phyloP scores from a whole-genome alignment of 1,140 invertebrate genomes.

The Diachasmimorpha longicaudata region DNA sequence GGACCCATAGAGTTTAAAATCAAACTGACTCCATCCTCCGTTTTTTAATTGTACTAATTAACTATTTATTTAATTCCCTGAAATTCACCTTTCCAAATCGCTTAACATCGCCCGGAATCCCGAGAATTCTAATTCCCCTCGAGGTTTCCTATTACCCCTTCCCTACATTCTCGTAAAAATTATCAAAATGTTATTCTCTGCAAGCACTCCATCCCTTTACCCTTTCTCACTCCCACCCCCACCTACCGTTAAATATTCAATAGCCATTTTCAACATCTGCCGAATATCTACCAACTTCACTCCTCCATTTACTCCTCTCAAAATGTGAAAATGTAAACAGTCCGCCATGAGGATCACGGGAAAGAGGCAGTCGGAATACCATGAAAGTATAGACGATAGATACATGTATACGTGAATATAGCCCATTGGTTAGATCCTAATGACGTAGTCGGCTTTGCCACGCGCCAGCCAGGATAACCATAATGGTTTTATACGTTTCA shows the following conservation, averaged over 20 bases:
- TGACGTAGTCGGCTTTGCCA: conserved; percentile 37
- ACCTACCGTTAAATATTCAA: neutral
- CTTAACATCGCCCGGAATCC: too few species aligned
- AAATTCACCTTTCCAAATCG: too few species aligned
- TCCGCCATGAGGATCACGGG: neutral
- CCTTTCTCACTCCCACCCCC: too few species aligned
- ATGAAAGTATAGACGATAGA: neutral
- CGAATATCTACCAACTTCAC: neutral
- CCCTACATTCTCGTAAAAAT: too few species aligned
- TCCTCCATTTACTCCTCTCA: neutral
- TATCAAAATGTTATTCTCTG: too few species aligned
- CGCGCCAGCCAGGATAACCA: conserved; percentile 29
- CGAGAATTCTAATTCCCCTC: too few species aligned
- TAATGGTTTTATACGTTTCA: conserved; percentile 43
- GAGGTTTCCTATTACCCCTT: too few species aligned
- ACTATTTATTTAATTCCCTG: too few species aligned
- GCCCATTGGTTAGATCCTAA: conserved; percentile 36
- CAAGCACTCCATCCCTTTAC: too few species aligned
- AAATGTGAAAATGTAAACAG: neutral
- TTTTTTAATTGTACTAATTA: too few species aligned
- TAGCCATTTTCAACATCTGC: neutral
- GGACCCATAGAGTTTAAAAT: too few species aligned
- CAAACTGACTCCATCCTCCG: too few species aligned
- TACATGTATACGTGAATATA: neutral
- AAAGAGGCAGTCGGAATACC: neutral